Conservation (phyloP, 1,140 invertebrate species). For the Harlomillsia oculata region DNA sequence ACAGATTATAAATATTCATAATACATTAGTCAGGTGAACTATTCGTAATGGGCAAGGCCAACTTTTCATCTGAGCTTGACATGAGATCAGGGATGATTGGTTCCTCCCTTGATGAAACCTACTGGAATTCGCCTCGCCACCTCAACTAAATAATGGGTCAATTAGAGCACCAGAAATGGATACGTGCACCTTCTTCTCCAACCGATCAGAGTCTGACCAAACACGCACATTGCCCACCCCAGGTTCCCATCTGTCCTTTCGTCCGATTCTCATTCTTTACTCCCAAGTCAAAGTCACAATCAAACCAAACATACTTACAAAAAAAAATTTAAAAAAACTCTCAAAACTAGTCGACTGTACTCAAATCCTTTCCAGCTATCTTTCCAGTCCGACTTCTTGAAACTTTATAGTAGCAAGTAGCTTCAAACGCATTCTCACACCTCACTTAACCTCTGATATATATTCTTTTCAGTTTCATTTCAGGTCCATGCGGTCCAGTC, state of each 20-base stretch:
- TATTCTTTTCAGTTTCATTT: no score
- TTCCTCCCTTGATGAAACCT: slow-evolving; percentile 25
- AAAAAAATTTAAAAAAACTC: no score
- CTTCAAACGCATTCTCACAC: no score
- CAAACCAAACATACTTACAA: neutral
- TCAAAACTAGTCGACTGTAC: neutral
- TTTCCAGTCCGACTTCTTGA: no score
- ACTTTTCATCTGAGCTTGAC: slow-evolving; percentile 21
- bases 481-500: no score
- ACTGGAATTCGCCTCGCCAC: slow-evolving; percentile 29
- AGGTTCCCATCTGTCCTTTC: no score
- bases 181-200: neutral
- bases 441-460: no score
- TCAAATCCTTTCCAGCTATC: no score
- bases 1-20: slow-evolving; percentile 36
- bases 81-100: slow-evolving; percentile 26
- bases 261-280: neutral
- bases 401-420: no score
- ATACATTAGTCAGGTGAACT: slow-evolving; percentile 32
- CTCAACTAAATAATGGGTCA: slow-evolving; percentile 31
- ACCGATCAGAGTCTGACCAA: neutral
- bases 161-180: slow-evolving; percentile 29
- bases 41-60: slow-evolving; percentile 33
- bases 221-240: no score
- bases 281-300: neutral